Evolutionary conservation across 2,113 vertebrate species (phyloP).

Genomic region (Cebus imitator): DNA sequence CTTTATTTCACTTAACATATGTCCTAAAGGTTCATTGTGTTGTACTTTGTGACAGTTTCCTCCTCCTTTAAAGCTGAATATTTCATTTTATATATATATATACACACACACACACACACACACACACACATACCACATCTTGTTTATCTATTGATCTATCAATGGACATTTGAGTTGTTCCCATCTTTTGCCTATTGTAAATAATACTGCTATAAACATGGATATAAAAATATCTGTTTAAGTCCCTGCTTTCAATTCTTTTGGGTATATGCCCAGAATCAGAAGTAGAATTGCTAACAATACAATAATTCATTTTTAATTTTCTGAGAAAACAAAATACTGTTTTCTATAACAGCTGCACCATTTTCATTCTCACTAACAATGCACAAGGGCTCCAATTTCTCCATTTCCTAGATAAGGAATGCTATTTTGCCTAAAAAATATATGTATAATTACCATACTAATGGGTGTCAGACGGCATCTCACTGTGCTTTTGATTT

Average conservation of each 20-base stretch:
- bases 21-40: not conserved
- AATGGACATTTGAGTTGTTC: not conserved
- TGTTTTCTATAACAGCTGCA: not conserved
- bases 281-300: not conserved
- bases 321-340: not conserved
- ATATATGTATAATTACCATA: not conserved
- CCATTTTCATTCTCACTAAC: not conserved
- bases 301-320: conserved; percentile 15
- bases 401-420: not conserved
- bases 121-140: not conserved
- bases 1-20: not conserved
- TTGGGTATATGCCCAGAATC: not conserved
- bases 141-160: not conserved
- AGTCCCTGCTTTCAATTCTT: not conserved
- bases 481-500: not conserved
- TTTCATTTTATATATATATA: not conserved
- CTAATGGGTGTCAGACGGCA: not conserved
- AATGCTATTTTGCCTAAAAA: not conserved
- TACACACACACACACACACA: too few relatives aligned
- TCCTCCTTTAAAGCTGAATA: not conserved
- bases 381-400: not conserved
- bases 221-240: not conserved
- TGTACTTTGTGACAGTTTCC: not conserved
- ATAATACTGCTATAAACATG: not conserved
- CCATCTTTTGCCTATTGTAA: not conserved